phyloP scores from a whole-genome alignment of 2,797 vertebrate genomes.

The Allobates femoralis region DNA sequence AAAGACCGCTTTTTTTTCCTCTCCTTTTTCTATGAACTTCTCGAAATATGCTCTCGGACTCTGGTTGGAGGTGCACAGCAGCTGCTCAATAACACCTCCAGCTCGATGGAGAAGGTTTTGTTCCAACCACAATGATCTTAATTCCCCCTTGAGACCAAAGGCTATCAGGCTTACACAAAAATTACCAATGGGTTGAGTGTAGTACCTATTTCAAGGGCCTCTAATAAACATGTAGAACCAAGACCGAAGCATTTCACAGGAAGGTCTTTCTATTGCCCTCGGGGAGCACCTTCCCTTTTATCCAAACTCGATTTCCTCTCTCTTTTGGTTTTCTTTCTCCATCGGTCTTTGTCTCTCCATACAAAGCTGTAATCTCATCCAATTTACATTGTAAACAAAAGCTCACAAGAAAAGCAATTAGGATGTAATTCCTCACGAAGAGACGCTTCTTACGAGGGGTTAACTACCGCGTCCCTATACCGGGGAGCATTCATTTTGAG shows the following conservation, averaged over 20 bases:
- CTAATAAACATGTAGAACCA: slow-evolving; percentile 49
- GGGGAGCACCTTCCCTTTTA: slow-evolving; percentile 50
- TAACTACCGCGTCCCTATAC: slow-evolving; percentile 45
- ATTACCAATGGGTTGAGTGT: slow-evolving; percentile 23
- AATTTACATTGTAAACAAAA: slow-evolving; percentile 60
- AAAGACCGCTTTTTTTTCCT: slow-evolving; percentile 28
- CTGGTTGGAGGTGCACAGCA: slow-evolving; percentile 46
- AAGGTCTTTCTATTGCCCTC: slow-evolving; percentile 31
- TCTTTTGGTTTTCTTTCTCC: slow-evolving; percentile 23
- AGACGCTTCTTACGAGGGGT: slow-evolving; percentile 50
- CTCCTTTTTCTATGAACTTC: slow-evolving; percentile 34
- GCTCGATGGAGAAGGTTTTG: slow-evolving; percentile 50
- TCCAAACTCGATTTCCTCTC: slow-evolving; percentile 55
- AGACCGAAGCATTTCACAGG: slow-evolving; percentile 45
- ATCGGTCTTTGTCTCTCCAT: slow-evolving; percentile 17
- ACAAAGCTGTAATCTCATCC: slow-evolving; percentile 57
- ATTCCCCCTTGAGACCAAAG: slow-evolving; percentile 55
- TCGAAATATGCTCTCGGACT: slow-evolving; percentile 41
- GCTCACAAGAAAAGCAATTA: slow-evolving; percentile 59
- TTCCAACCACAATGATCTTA: slow-evolving; percentile 53
- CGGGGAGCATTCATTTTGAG: neutral
- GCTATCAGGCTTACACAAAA: slow-evolving; percentile 56
- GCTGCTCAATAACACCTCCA: slow-evolving; percentile 60
- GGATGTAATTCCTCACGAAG: slow-evolving; percentile 53
- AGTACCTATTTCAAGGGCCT: slow-evolving; percentile 59